Base-by-base conservation (phyloP, 2,797 vertebrate species). In the Geotrypetes seraphini region DNA sequence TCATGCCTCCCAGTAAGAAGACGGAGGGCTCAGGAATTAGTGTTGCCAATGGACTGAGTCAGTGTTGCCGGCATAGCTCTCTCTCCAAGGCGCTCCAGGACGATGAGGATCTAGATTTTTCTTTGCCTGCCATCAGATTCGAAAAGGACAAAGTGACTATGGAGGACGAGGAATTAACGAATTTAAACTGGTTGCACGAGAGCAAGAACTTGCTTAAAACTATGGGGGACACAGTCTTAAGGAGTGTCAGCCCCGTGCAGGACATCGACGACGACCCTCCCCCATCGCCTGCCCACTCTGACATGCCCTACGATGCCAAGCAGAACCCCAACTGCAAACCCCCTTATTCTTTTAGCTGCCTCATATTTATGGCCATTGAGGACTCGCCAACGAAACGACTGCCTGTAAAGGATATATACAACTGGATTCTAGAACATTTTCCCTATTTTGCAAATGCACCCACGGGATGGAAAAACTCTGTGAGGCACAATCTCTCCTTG, bases 281-380 rank as follows among this genome's bases (percentile, higher is more conserved):
- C 0, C 87, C 89, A 0, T 91, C 89, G 16, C 91, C 91, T 1
- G 90, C 90, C 29, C 88, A 84, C 47, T 85, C 86, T 1, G 93
- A 96, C 53, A 72, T 88, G 27, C 82, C 85, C 53, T 94, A 90
- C 0, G 92, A 96, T 69, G 72, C 89, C 77, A 85, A 87, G 50
- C 83, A 87, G 26, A 94, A 92, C 52, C 90, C 90, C 39, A 93
- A 93, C 68, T 83, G 90, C 38, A 96, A 97, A 71, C 93, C 93
- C 22, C 92, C 93, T 7, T 97, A 96, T 43, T 97, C 93, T 45
- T 97, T 97, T 71, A 97, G 93, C 83, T 97, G 93, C 74, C 86
- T 97, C 82, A 97, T 97, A 77, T 97, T 97, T 83, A 96, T 97
- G 91, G 92, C 93, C 66, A 96, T 97, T 3, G 93, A 97, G 78